phyloP scores from a whole-genome alignment of 2,888 invertebrate genomes.

The Thera obeliscata region DNA sequence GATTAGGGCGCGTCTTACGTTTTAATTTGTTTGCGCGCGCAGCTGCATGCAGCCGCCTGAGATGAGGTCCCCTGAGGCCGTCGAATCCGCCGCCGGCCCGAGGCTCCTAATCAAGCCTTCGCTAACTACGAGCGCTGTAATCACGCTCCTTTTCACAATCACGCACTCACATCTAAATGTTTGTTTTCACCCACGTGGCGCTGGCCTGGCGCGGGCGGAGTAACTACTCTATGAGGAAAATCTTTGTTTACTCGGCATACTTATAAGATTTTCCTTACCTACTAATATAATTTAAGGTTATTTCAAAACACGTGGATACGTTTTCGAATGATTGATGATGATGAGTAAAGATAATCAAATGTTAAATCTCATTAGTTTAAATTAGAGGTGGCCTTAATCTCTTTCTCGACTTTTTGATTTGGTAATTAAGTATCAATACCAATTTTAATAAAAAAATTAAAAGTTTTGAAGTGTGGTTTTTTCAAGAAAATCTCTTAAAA shows the following conservation, averaged over 20 bases:
- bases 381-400: background rate
- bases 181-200: constrained; percentile 31
- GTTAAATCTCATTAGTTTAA: too few relatives aligned
- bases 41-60: constrained; percentile 78
- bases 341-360: background rate
- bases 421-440: too few relatives aligned
- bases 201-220: background rate
- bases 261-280: background rate
- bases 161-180: constrained; percentile 56
- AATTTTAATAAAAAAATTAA: too few relatives aligned
- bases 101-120: constrained; percentile 73
- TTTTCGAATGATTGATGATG: background rate
- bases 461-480: too few relatives aligned
- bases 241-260: constrained; percentile 7
- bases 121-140: constrained; percentile 72
- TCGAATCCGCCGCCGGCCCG: constrained; percentile 38
- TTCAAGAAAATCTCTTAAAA: background rate
- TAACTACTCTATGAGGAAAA: constrained; percentile 12
- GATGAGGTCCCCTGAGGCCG: constrained; percentile 65
- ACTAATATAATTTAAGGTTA: background rate
- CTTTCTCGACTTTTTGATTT: background rate
- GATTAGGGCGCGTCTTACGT: constrained; percentile 85
- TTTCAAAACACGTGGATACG: background rate
- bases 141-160: constrained; percentile 76
- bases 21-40: constrained; percentile 85